A percentile compares a stretch with the other conserved stretches of the same genome.
These are phyloP conservation scores for Drosophila navojoa DNA, from an alignment of 1,140 invertebrate genomes.

Conservation along the genomic window DNA sequence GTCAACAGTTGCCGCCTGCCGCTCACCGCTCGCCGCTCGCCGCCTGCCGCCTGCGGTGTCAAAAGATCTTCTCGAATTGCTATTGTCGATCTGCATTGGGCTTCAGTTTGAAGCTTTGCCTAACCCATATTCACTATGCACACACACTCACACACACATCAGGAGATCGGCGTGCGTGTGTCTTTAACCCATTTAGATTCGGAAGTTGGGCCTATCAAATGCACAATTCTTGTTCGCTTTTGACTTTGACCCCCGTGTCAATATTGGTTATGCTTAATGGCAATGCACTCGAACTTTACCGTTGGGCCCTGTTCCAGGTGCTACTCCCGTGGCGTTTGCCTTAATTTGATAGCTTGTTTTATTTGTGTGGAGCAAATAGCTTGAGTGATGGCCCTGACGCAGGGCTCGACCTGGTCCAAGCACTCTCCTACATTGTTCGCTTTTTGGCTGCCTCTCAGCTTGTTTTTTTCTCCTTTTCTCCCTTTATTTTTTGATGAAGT, in stretches of 20 bases:
- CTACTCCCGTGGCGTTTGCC: constrained; percentile 61
- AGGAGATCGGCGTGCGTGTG: constrained; percentile 25
- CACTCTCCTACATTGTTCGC: constrained; percentile 56
- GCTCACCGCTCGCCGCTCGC: neutral
- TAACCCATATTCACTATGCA: constrained; percentile 25
- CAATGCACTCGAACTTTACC: constrained; percentile 42
- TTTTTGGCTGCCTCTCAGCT: constrained; percentile 22
- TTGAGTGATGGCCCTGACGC: constrained; percentile 63
- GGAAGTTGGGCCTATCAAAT: constrained; percentile 58
- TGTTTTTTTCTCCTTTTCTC: neutral
- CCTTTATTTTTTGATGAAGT: constrained; percentile 55
- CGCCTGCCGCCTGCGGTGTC: constrained; percentile 21
- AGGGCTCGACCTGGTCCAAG: constrained; percentile 14
- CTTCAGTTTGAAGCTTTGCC: constrained; percentile 34
- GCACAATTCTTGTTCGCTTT: constrained; percentile 66
- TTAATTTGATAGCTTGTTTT: constrained; percentile 77
- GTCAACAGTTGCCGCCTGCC: constrained; percentile 43
- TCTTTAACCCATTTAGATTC: constrained; percentile 51
- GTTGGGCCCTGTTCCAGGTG: constrained; percentile 39
- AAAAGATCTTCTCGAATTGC: constrained; percentile 10
- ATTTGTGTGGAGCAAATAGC: constrained; percentile 77
- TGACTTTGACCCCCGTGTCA: constrained; percentile 49
- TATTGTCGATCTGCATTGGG: constrained; percentile 7
- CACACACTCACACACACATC: neutral
- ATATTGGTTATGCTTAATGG: constrained; percentile 46